phyloP scores from a whole-genome alignment of 2,888 invertebrate species.

The Epinotia nisella region DNA sequence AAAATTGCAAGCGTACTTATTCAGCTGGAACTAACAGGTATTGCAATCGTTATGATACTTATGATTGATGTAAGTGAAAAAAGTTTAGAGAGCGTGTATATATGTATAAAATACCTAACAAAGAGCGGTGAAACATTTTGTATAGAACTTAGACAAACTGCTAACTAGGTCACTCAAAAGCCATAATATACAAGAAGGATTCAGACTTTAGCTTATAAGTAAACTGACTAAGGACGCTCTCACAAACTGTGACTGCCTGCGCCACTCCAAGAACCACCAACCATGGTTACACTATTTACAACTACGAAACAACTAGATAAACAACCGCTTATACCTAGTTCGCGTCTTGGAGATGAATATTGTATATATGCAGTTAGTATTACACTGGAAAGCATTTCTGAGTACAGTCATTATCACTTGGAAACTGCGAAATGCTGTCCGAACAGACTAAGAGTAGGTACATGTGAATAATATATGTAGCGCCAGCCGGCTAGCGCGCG shows the following conservation, averaged over 20 bases:
- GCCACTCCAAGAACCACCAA: neutral
- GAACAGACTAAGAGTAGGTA: constrained; percentile 18
- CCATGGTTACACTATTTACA: neutral
- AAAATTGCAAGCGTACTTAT: too few species aligned
- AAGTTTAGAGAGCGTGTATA: too few species aligned
- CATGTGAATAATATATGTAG: constrained; percentile 40
- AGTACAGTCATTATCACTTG: constrained; percentile 21
- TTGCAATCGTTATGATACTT: too few species aligned
- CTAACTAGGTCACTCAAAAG: neutral
- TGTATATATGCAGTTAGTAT: constrained; percentile 8
- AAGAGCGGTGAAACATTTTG: too few species aligned
- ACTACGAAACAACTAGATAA: constrained; percentile 13
- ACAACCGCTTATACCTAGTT: neutral
- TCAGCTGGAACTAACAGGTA: too few species aligned
- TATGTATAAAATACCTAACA: too few species aligned
- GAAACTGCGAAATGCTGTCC: constrained; percentile 25
- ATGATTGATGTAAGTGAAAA: too few species aligned
- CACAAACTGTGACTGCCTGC: neutral
- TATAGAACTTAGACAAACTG: neutral
- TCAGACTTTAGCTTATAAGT: neutral
- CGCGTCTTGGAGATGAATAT: neutral
- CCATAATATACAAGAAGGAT: neutral
- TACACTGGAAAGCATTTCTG: constrained; percentile 13
- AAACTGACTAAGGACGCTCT: neutral
- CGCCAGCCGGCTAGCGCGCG: constrained; percentile 24